Evolutionary conservation across 2,888 invertebrate genomes (phyloP), one percentile per base, ranked within the genome.

Genomic region (Apamea epomidion): DNA sequence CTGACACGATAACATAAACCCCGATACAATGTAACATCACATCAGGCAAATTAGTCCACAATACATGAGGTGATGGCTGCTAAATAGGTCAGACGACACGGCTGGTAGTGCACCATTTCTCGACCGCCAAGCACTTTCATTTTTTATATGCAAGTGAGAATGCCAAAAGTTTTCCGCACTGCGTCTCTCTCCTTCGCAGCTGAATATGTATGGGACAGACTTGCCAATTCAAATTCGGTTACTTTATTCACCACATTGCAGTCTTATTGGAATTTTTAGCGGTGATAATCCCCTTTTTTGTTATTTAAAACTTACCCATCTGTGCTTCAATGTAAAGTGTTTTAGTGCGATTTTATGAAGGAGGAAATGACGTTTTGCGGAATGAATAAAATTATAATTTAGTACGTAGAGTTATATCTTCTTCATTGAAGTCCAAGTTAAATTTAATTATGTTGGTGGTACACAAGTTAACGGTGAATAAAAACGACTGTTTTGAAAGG

Each of bases 121-220:
- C 90, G 90, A 87, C 80, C 81, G 88, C 90, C 81, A 84, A 88
- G 90, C 94, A 96, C 96, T 96, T 95, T 96, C 95, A 94, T 95
- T 96, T 96, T 96, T 97, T 96, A 94, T 93, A 94, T 96, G 95
- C 95, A 96, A 96, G 95, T 92, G 95, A 94, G 96, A 95, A 96
- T 96, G 97, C 97, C 97, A 97, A 96, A 96, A 96, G 91, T 96
- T 96, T 97, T 95, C 95, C 97, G 97, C 97, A 97, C 92, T 97
- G 97, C 97, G 97, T 95, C 90, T 85, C 83, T 80, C 95, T 93
- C 88, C 90, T 93, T 92, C 88, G 81, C 88, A 84, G 89, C 93
- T 96, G 95, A 96, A 96, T 96, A 96, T 96, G 95, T 96, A 96
- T 96, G 94, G 93, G 88, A 87, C 90, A 90, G 93, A 95, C 94